Conservation (phyloP, 1,140 invertebrate species). For the Monomorium pharaonis region DNA sequence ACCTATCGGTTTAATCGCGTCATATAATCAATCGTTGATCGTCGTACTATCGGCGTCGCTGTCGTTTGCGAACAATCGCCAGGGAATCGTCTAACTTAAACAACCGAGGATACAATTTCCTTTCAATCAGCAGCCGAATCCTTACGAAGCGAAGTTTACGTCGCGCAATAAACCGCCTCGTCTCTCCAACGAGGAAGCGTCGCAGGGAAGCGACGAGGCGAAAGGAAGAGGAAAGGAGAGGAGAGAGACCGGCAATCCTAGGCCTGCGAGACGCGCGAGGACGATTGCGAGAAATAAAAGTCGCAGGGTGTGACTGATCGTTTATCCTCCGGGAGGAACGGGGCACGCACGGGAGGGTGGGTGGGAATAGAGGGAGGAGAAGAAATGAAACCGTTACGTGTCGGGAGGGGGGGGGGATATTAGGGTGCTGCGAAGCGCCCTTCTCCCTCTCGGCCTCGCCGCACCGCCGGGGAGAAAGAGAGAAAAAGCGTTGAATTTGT, state of each 20-base stretch:
- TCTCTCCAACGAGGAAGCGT: background rate
- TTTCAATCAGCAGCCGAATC: conserved; percentile 75
- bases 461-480: background rate
- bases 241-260: conserved; percentile 45
- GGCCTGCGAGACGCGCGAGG: conserved; percentile 65
- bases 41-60: background rate
- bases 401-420: conserved; percentile 72
- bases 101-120: conserved; percentile 70
- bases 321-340: conserved; percentile 73
- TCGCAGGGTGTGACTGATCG: conserved; percentile 82
- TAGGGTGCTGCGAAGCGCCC: conserved; percentile 67
- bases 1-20: background rate
- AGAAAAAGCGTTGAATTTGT: conserved; percentile 68
- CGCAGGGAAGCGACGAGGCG: conserved; percentile 21
- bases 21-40: conserved; percentile 22
- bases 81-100: conserved; percentile 30
- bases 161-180: conserved; percentile 71
- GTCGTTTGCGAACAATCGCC: conserved; percentile 62
- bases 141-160: conserved; percentile 74
- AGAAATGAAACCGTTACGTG: conserved; percentile 74
- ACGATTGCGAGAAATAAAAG: conserved; percentile 81
- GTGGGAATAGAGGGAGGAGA: conserved; percentile 39
- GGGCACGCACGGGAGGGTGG: conserved; percentile 46
- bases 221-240: background rate
- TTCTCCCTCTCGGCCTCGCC: conserved; percentile 20